These are phyloP conservation scores for Scopus umbretta DNA, from an alignment of 2,113 vertebrate species.

Conservation along the genomic window DNA sequence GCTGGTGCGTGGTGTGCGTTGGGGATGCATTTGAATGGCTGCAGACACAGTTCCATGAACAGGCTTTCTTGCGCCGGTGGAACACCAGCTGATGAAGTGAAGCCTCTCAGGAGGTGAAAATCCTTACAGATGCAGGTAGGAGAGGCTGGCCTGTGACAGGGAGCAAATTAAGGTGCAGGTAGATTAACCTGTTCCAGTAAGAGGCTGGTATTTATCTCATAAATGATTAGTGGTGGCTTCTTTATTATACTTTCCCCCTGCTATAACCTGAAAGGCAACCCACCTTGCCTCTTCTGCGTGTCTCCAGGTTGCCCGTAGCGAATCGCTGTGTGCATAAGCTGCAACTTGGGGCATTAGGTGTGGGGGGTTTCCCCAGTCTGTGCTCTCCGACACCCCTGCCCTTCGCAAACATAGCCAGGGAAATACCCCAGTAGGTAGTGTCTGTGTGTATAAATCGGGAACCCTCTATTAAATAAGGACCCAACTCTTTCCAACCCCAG, in stretches of 20 bases:
- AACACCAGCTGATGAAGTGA: background rate
- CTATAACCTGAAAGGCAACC: background rate
- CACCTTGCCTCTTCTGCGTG: fast-evolving
- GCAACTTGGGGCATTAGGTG: fast-evolving
- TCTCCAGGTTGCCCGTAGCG: background rate
- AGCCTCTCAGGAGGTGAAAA: background rate
- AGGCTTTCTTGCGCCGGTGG: background rate
- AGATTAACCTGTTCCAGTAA: background rate
- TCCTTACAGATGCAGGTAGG: background rate
- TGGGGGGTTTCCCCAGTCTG: fast-evolving
- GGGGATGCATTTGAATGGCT: background rate
- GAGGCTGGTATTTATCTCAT: background rate
- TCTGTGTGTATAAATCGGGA: background rate
- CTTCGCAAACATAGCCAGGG: background rate
- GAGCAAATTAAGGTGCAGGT: background rate
- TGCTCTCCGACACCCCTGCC: background rate
- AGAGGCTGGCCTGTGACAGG: background rate
- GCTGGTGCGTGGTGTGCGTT: background rate
- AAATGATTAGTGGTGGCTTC: background rate
- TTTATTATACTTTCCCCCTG: background rate
- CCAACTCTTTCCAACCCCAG: background rate
- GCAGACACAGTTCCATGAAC: background rate
- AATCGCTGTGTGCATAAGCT: fast-evolving
- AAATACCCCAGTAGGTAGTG: fast-evolving
- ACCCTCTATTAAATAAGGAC: background rate